These are phyloP conservation scores for Bujurquina vittata DNA, from an alignment of 2,113 vertebrate species.

Conservation along the genomic window DNA sequence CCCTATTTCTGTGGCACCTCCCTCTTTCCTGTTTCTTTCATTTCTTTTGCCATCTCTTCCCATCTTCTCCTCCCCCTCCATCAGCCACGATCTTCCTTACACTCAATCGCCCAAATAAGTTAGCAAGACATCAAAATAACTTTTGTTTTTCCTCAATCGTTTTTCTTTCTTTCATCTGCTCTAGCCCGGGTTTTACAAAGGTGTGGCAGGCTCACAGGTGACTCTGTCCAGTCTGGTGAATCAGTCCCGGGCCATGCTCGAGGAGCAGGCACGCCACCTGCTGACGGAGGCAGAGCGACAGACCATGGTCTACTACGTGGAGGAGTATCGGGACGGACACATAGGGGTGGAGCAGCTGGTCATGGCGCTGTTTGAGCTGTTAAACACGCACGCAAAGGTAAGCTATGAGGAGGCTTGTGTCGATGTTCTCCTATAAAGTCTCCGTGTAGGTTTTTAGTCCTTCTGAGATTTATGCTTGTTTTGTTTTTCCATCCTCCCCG, in stretches of 20 bases:
- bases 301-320: conserved; percentile 95
- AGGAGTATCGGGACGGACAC: conserved; percentile 91
- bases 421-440: not conserved
- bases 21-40: not conserved
- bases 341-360: conserved; percentile 89
- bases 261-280: conserved; percentile 92
- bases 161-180: not conserved
- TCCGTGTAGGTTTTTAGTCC: conserved; percentile 15
- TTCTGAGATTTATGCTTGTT: conserved; percentile 28
- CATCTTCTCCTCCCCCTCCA: not conserved
- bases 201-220: conserved; percentile 93
- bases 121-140: not conserved
- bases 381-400: conserved; percentile 97
- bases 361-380: conserved; percentile 93
- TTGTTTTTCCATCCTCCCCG: conserved; percentile 10
- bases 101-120: not conserved
- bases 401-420: not conserved
- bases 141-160: not conserved
- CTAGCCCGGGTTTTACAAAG: conserved; percentile 91
- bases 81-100: not conserved
- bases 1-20: conserved; percentile 16
- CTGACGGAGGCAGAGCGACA: conserved; percentile 87
- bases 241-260: conserved; percentile 90
- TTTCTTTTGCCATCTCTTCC: conserved; percentile 17
- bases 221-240: conserved; percentile 94